Evolutionary conservation across 1,140 invertebrate species (phyloP).

Genomic region (Tachypleus tridentatus): DNA sequence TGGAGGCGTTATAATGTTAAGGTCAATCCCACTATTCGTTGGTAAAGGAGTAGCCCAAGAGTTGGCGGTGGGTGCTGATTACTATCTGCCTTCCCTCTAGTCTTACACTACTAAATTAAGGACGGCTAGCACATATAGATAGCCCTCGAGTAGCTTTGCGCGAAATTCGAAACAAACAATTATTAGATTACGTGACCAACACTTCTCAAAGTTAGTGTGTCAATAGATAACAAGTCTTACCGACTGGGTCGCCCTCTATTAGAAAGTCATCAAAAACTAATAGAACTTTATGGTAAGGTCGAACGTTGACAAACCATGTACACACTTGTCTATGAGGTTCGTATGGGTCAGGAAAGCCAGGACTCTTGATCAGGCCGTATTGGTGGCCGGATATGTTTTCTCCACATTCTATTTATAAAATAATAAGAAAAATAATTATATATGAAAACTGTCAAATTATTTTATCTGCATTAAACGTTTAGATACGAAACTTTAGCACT

Average conservation of each 20-base stretch:
- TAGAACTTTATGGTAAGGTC: constrained; percentile 64
- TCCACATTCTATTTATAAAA: constrained; percentile 56
- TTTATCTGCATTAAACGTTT: constrained; percentile 4
- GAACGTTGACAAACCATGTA: constrained; percentile 80
- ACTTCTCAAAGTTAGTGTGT: too few relatives aligned
- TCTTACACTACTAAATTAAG: too few relatives aligned
- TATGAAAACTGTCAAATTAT: not conserved
- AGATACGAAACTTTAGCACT: too few relatives aligned
- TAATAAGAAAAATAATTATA: not conserved
- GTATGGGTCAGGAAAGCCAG: constrained; percentile 71
- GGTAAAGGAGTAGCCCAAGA: too few relatives aligned
- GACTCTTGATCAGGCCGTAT: constrained; percentile 70
- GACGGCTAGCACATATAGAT: too few relatives aligned
- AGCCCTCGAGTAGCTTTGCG: too few relatives aligned
- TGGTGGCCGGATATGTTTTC: constrained; percentile 64
- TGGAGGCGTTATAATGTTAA: too few relatives aligned
- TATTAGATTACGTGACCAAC: too few relatives aligned
- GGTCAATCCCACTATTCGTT: too few relatives aligned
- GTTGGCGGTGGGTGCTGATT: too few relatives aligned
- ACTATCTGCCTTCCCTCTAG: too few relatives aligned
- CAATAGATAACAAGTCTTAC: constrained; percentile 35
- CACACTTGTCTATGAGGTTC: constrained; percentile 57
- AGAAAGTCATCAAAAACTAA: constrained; percentile 76
- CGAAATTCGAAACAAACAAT: too few relatives aligned
- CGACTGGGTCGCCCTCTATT: constrained; percentile 59